Conservation (phyloP, 2,888 invertebrate species). For the Scotopteryx bipunctaria region DNA sequence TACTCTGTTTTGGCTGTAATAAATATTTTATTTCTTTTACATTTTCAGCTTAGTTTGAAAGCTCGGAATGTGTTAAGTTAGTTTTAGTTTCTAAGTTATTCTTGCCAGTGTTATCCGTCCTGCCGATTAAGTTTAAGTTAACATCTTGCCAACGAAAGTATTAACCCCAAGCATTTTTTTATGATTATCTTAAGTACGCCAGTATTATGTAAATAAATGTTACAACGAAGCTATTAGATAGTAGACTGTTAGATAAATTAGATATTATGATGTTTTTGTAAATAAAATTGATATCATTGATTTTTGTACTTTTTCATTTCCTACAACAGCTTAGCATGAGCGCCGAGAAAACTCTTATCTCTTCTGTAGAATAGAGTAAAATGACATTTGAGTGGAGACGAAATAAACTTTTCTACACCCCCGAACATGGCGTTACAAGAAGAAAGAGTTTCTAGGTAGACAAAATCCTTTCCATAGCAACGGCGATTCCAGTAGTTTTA, state of each 20-base stretch:
- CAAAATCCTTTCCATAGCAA: too few species aligned
- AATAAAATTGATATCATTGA: constrained; percentile 40
- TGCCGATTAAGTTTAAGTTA: constrained; percentile 57
- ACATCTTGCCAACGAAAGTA: constrained; percentile 77
- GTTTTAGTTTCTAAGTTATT: constrained; percentile 41
- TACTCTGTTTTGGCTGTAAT: too few species aligned
- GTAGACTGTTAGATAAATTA: constrained; percentile 35
- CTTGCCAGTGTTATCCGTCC: constrained; percentile 73
- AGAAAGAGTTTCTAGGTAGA: too few species aligned
- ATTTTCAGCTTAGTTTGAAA: not conserved
- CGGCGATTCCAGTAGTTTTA: too few species aligned
- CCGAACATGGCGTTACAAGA: too few species aligned
- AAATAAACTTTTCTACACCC: too few species aligned
- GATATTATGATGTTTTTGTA: constrained; percentile 37
- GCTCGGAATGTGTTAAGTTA: not conserved
- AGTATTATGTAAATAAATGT: constrained; percentile 47
- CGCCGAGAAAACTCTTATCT: too few species aligned
- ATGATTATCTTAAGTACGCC: constrained; percentile 24
- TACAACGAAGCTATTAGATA: constrained; percentile 43
- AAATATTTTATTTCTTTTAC: too few species aligned
- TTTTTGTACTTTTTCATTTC: not conserved
- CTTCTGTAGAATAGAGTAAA: too few species aligned
- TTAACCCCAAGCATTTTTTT: constrained; percentile 50
- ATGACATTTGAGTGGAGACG: too few species aligned
- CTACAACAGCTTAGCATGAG: too few species aligned